phyloP scores from a whole-genome alignment of 1,140 invertebrate genomes.

The Procambarus virginalis region DNA sequence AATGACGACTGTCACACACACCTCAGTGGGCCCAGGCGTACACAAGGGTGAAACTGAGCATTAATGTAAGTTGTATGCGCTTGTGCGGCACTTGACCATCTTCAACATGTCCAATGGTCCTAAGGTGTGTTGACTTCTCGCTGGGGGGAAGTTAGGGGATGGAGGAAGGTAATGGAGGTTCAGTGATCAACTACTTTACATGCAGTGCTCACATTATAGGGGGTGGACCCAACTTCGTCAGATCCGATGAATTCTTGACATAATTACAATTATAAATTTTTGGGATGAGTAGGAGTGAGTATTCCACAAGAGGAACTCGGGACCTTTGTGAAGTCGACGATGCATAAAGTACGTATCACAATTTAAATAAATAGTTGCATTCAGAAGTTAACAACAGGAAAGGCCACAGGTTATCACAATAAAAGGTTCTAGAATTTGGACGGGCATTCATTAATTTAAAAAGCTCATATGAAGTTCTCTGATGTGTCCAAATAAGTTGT shows the following conservation, averaged over 20 bases:
- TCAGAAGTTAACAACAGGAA: slow-evolving; percentile 55
- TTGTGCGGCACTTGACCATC: neutral
- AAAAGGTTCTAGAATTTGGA: slow-evolving; percentile 59
- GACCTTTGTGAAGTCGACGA: slow-evolving; percentile 39
- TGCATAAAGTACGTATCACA: slow-evolving; percentile 41
- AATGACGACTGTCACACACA: neutral
- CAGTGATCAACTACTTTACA: slow-evolving; percentile 33
- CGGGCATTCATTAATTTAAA: slow-evolving; percentile 40
- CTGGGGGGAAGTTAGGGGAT: neutral
- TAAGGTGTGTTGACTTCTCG: slow-evolving; percentile 4
- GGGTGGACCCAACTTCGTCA: slow-evolving; percentile 2
- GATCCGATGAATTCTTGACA: slow-evolving; percentile 16
- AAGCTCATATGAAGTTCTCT: neutral
- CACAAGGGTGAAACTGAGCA: slow-evolving; percentile 16
- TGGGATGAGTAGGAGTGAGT: slow-evolving; percentile 30
- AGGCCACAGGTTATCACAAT: slow-evolving; percentile 66
- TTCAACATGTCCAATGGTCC: neutral
- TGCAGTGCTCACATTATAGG: slow-evolving; percentile 32
- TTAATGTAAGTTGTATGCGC: slow-evolving; percentile 22
- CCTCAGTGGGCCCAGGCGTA: neutral
- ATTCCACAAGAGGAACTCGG: slow-evolving; percentile 33
- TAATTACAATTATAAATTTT: slow-evolving; percentile 16
- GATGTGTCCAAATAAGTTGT: slow-evolving; percentile 8
- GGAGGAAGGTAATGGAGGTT: neutral
- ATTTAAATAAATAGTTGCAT: slow-evolving; percentile 49